These are phyloP conservation scores for Leptarthrus brevirostris DNA, from an alignment of 2,888 invertebrate genomes.

Conservation along the genomic window DNA sequence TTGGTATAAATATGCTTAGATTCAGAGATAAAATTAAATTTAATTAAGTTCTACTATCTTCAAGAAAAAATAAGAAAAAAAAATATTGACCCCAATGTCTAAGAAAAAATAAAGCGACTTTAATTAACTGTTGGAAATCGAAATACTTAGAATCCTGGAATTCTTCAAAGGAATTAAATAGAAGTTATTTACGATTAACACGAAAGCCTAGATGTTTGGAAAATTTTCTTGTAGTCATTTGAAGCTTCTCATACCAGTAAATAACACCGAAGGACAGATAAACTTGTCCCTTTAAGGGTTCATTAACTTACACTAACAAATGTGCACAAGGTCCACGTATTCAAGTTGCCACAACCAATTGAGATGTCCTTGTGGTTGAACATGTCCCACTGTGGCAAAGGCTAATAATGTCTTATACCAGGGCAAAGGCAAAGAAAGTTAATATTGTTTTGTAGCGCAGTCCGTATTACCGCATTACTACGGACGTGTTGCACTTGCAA, in stretches of 20 bases:
- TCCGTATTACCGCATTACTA: conserved; percentile 18
- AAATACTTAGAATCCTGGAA: conserved; percentile 16
- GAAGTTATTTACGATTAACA: not conserved
- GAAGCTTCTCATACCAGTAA: not conserved
- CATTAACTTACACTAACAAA: not conserved
- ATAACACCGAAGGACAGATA: not conserved
- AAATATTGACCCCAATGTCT: too few species aligned
- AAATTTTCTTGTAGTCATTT: not conserved
- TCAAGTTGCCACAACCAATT: not conserved
- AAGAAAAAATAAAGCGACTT: too few species aligned
- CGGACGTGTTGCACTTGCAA: conserved; percentile 19
- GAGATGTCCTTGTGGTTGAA: not conserved
- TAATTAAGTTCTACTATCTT: too few species aligned
- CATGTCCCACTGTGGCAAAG: not conserved
- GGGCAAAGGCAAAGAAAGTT: conserved; percentile 13
- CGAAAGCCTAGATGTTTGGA: not conserved
- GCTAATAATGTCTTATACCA: not conserved
- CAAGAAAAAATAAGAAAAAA: too few species aligned
- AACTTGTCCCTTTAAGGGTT: not conserved
- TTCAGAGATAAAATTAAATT: too few species aligned
- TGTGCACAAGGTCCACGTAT: not conserved
- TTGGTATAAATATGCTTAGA: too few species aligned
- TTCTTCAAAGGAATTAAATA: conserved; percentile 16
- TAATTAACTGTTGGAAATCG: conserved; percentile 26
- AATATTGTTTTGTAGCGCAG: conserved; percentile 10